Evolutionary conservation across 2,113 vertebrate species (phyloP).

Genomic region (Colius striatus): DNA sequence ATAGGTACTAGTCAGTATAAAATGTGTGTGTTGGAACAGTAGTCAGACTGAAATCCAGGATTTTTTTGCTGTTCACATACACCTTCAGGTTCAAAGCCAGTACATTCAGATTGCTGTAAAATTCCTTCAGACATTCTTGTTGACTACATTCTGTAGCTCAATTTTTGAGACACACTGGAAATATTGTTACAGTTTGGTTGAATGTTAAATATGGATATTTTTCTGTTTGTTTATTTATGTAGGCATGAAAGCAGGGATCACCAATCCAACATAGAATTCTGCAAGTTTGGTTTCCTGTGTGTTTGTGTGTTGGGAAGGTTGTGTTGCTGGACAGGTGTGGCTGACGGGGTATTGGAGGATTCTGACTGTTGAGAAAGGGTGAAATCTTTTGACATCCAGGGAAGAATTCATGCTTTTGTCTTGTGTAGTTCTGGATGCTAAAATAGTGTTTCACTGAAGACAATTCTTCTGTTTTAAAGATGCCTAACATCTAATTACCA

Average conservation of each 20-base stretch:
- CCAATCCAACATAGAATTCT: not conserved
- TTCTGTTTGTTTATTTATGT: not conserved
- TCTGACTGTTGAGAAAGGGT: not conserved
- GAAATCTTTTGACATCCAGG: not conserved
- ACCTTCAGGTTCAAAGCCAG: not conserved
- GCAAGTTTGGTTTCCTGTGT: not conserved
- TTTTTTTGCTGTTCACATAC: not conserved
- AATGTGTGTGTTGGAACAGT: not conserved
- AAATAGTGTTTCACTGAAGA: not conserved
- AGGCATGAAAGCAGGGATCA: not conserved
- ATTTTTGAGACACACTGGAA: not conserved
- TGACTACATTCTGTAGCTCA: not conserved
- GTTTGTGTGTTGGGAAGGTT: not conserved
- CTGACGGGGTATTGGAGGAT: not conserved
- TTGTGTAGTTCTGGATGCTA: not conserved
- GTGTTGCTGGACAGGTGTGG: not conserved
- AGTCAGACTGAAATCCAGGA: not conserved
- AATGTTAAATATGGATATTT: not conserved
- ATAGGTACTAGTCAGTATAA: not conserved
- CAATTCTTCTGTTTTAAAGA: not conserved
- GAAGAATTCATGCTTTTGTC: not conserved
- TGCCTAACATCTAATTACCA: not conserved
- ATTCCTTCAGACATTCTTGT: not conserved
- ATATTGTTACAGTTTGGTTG: not conserved
- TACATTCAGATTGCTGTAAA: not conserved